Evolutionary conservation across 2,113 vertebrate species (phyloP).

Genomic region (Tychaedon coryphoeus): DNA sequence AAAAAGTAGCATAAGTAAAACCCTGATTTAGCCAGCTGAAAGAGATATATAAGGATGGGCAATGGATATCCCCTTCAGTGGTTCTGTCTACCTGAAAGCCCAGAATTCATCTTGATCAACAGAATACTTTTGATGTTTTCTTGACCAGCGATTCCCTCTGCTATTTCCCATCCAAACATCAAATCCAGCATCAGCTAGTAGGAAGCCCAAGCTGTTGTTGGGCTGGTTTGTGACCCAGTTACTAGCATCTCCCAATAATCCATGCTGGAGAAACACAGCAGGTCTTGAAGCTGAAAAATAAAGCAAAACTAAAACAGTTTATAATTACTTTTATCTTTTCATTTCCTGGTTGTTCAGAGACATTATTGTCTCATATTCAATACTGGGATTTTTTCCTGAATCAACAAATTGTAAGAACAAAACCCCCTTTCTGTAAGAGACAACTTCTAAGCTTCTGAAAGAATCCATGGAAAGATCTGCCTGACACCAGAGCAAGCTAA

Average conservation of each 20-base stretch:
- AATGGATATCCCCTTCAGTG: neutral
- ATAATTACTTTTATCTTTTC: neutral
- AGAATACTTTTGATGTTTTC: slow-evolving; percentile 72
- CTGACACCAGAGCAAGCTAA: neutral
- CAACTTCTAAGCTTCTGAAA: neutral
- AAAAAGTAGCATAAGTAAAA: neutral
- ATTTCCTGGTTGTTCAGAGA: neutral
- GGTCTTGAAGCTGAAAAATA: slow-evolving; percentile 67
- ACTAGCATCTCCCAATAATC: slow-evolving; percentile 82
- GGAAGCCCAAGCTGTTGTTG: slow-evolving; percentile 81
- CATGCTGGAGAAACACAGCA: slow-evolving; percentile 84
- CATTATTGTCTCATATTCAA: neutral
- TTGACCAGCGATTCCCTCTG: slow-evolving; percentile 86
- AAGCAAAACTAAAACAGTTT: neutral
- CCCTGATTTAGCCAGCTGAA: neutral
- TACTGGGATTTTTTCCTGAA: neutral
- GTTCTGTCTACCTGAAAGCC: slow-evolving; percentile 81
- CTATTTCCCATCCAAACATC: slow-evolving; percentile 92
- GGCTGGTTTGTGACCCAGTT: slow-evolving; percentile 86
- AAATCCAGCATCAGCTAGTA: slow-evolving; percentile 84
- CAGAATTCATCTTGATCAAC: slow-evolving; percentile 78
- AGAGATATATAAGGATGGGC: neutral
- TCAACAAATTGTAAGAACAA: neutral
- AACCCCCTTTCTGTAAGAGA: neutral
- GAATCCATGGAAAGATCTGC: neutral